Percentiles rank a stretch among this genome's conserved stretches.
These are phyloP conservation scores for Verasper variegatus DNA, from an alignment of 2,113 vertebrate species.

Conservation along the genomic window DNA sequence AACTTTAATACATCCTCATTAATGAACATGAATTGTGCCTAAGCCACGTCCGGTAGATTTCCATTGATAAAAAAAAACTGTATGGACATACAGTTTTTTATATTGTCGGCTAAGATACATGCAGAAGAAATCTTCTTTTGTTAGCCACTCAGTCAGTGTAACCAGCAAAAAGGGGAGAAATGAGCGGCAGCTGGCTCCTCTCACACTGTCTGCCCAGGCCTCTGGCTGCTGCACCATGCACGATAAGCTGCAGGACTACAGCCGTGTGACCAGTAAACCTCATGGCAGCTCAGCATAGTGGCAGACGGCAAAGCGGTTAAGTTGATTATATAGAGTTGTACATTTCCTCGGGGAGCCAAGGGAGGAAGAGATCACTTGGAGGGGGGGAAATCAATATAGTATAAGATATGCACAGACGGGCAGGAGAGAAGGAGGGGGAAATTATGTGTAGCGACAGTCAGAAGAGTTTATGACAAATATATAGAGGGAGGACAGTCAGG, in stretches of 20 bases:
- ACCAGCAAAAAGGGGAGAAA: constrained; percentile 10
- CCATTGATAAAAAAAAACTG: background rate
- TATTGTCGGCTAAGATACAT: no score
- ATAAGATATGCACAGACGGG: constrained; percentile 21
- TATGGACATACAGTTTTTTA: background rate
- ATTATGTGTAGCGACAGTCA: background rate
- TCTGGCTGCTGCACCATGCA: background rate
- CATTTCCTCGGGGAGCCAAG: constrained; percentile 51
- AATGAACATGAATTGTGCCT: no score
- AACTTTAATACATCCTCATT: no score
- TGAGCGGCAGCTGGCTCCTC: constrained; percentile 41
- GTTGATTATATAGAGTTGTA: constrained; percentile 71
- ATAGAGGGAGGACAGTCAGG: background rate
- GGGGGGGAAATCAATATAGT: constrained; percentile 8
- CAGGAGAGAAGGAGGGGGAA: background rate
- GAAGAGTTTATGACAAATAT: background rate
- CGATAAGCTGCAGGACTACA: constrained; percentile 1
- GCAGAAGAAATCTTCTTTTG: constrained; percentile 19
- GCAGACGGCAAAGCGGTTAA: constrained; percentile 65
- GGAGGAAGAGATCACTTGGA: constrained; percentile 36
- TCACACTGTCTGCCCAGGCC: background rate
- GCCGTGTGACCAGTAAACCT: constrained; percentile 62
- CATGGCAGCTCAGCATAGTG: constrained; percentile 43
- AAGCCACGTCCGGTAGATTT: no score
- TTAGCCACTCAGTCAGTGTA: constrained; percentile 16